phyloP scores from a whole-genome alignment of 2,113 vertebrate genomes.

The Esox niger region DNA sequence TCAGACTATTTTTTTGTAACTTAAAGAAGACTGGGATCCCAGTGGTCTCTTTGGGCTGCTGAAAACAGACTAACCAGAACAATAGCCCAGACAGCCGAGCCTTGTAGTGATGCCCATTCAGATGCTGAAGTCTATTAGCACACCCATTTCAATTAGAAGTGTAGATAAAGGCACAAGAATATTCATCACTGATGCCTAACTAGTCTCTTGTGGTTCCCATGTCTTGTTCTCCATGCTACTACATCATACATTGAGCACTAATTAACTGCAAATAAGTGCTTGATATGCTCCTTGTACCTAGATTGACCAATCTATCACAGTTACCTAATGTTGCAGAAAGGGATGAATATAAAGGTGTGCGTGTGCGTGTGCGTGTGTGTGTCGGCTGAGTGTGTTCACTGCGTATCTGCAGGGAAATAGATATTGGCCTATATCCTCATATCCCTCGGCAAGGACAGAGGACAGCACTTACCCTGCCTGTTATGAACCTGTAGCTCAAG shows the following conservation, averaged over 20 bases:
- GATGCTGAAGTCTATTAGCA: too few species aligned
- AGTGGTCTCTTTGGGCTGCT: too few species aligned
- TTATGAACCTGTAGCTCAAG: too few species aligned
- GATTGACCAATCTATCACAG: neutral
- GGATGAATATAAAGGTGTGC: constrained; percentile 2
- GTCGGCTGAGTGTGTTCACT: neutral
- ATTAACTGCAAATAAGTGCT: constrained; percentile 13
- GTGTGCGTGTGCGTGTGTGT: constrained; percentile 1
- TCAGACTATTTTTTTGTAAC: too few species aligned
- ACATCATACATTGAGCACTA: constrained; percentile 13
- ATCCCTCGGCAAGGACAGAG: neutral
- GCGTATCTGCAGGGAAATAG: neutral
- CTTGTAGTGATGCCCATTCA: too few species aligned
- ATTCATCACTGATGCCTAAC: neutral
- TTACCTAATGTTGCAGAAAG: constrained; percentile 1
- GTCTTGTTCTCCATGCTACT: constrained; percentile 1
- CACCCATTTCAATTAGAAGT: neutral
- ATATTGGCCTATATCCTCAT: neutral
- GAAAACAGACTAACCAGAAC: too few species aligned
- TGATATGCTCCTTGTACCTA: constrained; percentile 18
- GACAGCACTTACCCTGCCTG: too few species aligned
- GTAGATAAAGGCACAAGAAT: neutral
- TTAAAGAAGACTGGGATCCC: too few species aligned
- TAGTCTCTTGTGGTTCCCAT: neutral
- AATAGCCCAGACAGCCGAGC: too few species aligned